These are phyloP conservation scores for Neocrepidodera transversa DNA, from an alignment of 2,888 invertebrate genomes.

Conservation along the genomic window DNA sequence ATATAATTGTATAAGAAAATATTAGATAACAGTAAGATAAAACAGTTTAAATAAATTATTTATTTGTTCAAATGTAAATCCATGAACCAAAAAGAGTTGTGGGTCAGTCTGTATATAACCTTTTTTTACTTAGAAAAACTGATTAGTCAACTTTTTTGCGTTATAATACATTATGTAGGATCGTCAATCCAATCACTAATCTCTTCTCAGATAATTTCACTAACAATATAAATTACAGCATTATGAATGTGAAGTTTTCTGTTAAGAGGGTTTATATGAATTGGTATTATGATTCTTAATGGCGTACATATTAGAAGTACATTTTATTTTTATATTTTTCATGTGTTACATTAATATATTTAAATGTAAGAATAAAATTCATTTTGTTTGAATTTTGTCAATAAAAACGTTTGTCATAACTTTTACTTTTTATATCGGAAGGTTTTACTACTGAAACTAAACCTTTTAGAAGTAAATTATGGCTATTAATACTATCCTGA, in stretches of 20 bases:
- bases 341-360: constrained; percentile 36
- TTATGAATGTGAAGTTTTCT: neutral
- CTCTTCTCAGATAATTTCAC: no score
- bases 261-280: neutral
- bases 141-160: constrained; percentile 19
- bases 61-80: constrained; percentile 25
- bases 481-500: no score
- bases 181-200: neutral
- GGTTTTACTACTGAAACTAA: no score
- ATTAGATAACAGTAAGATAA: constrained; percentile 9
- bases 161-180: constrained; percentile 13
- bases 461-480: no score
- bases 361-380: constrained; percentile 33
- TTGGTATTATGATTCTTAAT: neutral
- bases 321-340: constrained; percentile 40
- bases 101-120: constrained; percentile 17
- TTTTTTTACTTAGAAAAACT: constrained; percentile 18
- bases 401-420: constrained; percentile 37
- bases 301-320: constrained; percentile 30
- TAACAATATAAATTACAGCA: no score
- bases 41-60: constrained; percentile 9
- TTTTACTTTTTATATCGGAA: neutral
- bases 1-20: constrained; percentile 6
- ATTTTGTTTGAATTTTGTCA: constrained; percentile 38
- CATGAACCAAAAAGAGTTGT: constrained; percentile 19